Percentiles rank a stretch among this genome's conserved stretches.
Evolutionary conservation across 2,888 invertebrate species (phyloP).

Genomic region (Pseudoips prasinana): DNA sequence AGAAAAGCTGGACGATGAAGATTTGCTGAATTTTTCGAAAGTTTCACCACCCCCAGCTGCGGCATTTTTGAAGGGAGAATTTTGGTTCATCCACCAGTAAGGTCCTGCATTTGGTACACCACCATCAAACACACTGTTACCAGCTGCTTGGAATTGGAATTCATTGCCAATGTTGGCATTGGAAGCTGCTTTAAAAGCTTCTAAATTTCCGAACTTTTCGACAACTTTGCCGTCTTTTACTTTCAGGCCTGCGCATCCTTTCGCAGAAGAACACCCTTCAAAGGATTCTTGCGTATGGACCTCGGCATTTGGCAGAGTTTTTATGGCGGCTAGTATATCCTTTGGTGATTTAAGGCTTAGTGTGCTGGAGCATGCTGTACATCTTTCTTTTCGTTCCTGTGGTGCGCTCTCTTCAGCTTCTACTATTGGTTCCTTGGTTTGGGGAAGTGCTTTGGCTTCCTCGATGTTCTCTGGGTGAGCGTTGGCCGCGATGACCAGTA

Average conservation of each 20-base stretch:
- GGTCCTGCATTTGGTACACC: slow-evolving; percentile 56
- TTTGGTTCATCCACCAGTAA: slow-evolving; percentile 84
- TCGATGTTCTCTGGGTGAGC: slow-evolving; percentile 63
- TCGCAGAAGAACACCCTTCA: slow-evolving; percentile 67
- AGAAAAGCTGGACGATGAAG: slow-evolving; percentile 49
- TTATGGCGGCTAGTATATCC: slow-evolving; percentile 53
- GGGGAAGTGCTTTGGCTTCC: slow-evolving; percentile 57
- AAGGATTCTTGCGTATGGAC: slow-evolving; percentile 69
- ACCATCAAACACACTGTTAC: slow-evolving; percentile 52
- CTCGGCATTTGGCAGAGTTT: slow-evolving; percentile 52
- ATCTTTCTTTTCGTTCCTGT: slow-evolving; percentile 57
- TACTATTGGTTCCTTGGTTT: slow-evolving; percentile 49
- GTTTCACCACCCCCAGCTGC: slow-evolving; percentile 43
- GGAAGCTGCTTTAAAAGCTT: slow-evolving; percentile 62
- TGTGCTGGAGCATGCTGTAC: slow-evolving; percentile 54
- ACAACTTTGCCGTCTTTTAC: slow-evolving; percentile 69
- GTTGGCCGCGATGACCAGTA: slow-evolving; percentile 53
- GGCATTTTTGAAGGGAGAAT: slow-evolving; percentile 79
- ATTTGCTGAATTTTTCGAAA: slow-evolving; percentile 62
- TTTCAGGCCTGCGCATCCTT: slow-evolving; percentile 74
- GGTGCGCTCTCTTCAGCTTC: slow-evolving; percentile 60
- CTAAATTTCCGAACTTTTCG: slow-evolving; percentile 63
- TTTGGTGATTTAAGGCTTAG: slow-evolving; percentile 51
- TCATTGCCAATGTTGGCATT: slow-evolving; percentile 52
- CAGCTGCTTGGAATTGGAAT: slow-evolving; percentile 65